These are phyloP conservation scores for Agrotis segetum DNA, from an alignment of 2,888 invertebrate species.

Conservation along the genomic window DNA sequence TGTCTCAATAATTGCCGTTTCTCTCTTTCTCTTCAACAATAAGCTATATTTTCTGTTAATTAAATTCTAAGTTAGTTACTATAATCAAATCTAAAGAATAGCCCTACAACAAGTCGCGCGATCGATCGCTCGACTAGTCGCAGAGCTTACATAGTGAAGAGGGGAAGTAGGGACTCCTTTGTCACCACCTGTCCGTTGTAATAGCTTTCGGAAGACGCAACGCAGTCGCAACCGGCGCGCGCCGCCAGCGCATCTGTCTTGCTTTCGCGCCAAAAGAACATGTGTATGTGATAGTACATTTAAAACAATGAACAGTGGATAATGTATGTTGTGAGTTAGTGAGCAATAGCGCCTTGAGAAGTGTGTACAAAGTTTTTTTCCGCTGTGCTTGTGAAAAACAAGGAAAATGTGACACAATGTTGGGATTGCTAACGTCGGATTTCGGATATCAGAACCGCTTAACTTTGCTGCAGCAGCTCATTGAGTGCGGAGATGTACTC, in stretches of 20 bases:
- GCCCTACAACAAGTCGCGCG: conserved; percentile 56
- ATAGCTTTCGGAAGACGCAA: conserved; percentile 88
- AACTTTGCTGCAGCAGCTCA: conserved; percentile 84
- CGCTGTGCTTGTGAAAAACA: conserved; percentile 30
- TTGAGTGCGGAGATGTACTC: conserved; percentile 86
- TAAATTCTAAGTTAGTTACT: conserved; percentile 21
- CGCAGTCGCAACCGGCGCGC: conserved; percentile 76
- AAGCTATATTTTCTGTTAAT: conserved; percentile 21
- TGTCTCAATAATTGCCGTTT: conserved; percentile 16
- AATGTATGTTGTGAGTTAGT: conserved; percentile 32
- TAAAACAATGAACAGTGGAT: conserved; percentile 52
- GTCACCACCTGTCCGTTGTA: conserved; percentile 88
- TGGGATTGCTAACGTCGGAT: conserved; percentile 85
- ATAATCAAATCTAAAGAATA: conserved; percentile 50
- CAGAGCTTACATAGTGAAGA: conserved; percentile 68
- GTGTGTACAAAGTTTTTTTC: conserved; percentile 33
- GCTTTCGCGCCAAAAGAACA: conserved; percentile 83
- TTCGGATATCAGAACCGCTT: conserved; percentile 85
- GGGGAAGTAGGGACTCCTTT: conserved; percentile 86
- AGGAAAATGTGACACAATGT: conserved; percentile 76
- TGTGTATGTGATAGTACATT: conserved; percentile 66
- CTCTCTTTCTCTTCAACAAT: conserved; percentile 5
- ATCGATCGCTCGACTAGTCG: conserved; percentile 71
- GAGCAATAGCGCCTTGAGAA: conserved; percentile 22
- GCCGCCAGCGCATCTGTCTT: conserved; percentile 85